Evolutionary conservation across 64 coral and sea anemone genomes (phyloP), one percentile per base, ranked within the genome.

Genomic region (Montipora efflorescens): DNA sequence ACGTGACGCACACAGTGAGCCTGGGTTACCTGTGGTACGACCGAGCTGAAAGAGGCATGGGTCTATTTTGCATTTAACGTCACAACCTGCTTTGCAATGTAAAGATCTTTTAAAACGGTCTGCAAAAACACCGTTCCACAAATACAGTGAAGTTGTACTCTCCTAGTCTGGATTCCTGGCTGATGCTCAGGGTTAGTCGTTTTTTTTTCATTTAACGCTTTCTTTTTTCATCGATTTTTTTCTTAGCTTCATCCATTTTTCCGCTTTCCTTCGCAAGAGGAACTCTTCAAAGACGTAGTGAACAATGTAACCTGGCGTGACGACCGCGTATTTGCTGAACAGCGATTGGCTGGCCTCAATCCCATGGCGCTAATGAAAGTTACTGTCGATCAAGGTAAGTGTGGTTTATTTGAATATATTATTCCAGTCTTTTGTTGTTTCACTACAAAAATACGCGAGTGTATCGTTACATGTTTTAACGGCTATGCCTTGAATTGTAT

Each of bases 251-350:
- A 50, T 11, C 73, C 87, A 85, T 94, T 91, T 28, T 97, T 94
- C 70, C 95, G 95, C 7, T 94, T 88, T 77, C 89, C 95, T 16
- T 97, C 90, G 25, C 92, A 97, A 49, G 67, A 92, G 5, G 81
- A 90, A 25, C 89, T 89, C 7, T 97, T 97, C 22, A 91, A 97
- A 69, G 92, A 88, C 50, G 84, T 94, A 19, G 55, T 97, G 36
- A 94, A 97, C 75, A 97, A 94, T 59, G n/a, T 53, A 70, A 97
- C 95, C n/a, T 97, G 95, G 95, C 90, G 89, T 75, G 92, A 97
- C 57, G 95, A 97, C 79, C 92, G 89, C 16, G 83, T 94, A 21
- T 97, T 97, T 76, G 77, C 69, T 89, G 92, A 97, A 49, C 77
- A 93, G 89, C 91, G 95, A 3, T 88, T 97, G 28, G 95, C 95